These are phyloP conservation scores for Argya squamiceps DNA, from an alignment of 2,797 vertebrate species.

Conservation along the genomic window DNA sequence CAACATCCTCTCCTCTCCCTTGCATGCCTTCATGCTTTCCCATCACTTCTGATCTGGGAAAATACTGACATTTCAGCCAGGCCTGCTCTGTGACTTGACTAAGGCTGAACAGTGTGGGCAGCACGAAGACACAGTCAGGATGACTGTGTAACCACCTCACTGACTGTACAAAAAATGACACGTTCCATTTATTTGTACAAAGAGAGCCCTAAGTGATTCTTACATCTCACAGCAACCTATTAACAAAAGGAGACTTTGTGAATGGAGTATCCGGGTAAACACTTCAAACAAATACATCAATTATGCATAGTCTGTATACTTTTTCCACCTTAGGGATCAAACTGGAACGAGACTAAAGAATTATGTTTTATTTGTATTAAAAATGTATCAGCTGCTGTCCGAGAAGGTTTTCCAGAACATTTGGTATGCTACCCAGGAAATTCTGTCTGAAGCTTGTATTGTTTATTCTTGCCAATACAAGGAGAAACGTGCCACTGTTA, in stretches of 20 bases:
- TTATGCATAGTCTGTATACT: slow-evolving; percentile 18
- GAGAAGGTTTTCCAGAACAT: slow-evolving; percentile 48
- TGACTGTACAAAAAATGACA: background rate
- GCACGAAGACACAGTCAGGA: background rate
- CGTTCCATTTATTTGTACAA: slow-evolving; percentile 27
- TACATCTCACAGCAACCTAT: slow-evolving; percentile 6
- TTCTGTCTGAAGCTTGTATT: slow-evolving; percentile 37
- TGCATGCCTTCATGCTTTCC: background rate
- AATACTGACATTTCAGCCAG: background rate
- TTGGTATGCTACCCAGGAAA: slow-evolving; percentile 64
- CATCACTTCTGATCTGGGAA: background rate
- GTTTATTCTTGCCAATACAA: slow-evolving; percentile 56
- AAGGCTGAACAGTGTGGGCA: background rate
- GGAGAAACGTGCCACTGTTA: slow-evolving; percentile 24
- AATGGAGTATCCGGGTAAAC: slow-evolving; percentile 36
- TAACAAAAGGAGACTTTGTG: slow-evolving; percentile 37
- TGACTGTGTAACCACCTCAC: background rate
- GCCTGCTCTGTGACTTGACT: background rate
- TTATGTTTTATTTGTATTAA: slow-evolving; percentile 65
- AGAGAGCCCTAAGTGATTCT: background rate
- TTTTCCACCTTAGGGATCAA: slow-evolving; percentile 54
- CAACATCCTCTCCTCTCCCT: background rate
- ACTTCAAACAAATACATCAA: slow-evolving; percentile 64
- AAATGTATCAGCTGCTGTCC: slow-evolving; percentile 64
- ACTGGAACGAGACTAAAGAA: slow-evolving; percentile 10